Conservation (phyloP, 1,140 invertebrate species). For the Brachionus paranguensis region DNA sequence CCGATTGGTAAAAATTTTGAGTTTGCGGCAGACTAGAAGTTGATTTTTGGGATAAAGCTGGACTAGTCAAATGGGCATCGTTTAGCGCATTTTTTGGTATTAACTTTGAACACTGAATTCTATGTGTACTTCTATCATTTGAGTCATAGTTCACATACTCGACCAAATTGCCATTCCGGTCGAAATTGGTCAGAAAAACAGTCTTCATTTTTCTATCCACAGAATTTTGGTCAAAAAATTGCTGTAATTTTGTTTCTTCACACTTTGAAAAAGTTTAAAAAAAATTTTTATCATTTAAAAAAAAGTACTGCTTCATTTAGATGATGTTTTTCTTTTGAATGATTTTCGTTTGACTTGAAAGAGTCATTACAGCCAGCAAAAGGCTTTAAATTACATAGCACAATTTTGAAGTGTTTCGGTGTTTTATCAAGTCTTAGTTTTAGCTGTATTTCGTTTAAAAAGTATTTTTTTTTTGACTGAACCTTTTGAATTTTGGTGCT, state of each 20-base stretch:
- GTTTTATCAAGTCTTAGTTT: background rate
- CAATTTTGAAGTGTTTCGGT: background rate
- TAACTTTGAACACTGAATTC: background rate
- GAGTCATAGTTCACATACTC: background rate
- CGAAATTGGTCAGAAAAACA: background rate
- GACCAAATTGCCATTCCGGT: background rate
- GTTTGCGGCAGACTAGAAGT: background rate
- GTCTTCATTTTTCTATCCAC: background rate
- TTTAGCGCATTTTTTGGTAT: background rate
- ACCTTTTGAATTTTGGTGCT: background rate
- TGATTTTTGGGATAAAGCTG: background rate
- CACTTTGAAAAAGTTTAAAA: background rate
- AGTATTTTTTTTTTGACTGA: background rate
- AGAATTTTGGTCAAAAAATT: background rate
- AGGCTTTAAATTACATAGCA: constrained; percentile 2
- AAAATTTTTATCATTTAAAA: background rate
- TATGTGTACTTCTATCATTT: background rate
- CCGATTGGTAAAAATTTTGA: background rate
- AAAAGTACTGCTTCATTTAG: background rate
- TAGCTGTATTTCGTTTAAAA: background rate
- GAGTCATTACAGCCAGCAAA: background rate
- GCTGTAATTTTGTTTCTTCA: background rate
- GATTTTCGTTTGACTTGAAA: background rate
- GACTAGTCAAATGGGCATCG: background rate
- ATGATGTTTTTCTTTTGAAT: background rate